These are phyloP conservation scores for Rostratula benghalensis DNA, from an alignment of 2,113 vertebrate species.

Conservation along the genomic window DNA sequence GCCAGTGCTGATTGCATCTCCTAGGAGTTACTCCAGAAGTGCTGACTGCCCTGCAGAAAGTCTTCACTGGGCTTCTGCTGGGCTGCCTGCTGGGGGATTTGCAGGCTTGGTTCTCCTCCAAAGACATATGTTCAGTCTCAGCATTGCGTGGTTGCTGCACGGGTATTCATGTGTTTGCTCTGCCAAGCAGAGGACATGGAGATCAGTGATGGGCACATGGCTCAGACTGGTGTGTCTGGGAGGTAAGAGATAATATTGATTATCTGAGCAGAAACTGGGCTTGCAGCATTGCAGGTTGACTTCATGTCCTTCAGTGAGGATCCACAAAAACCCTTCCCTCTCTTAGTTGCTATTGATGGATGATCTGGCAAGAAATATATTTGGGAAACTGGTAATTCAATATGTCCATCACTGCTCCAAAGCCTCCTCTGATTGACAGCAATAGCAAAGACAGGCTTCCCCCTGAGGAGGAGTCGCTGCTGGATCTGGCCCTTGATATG, in stretches of 20 bases:
- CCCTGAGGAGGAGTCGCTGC: background rate
- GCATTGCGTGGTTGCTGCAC: background rate
- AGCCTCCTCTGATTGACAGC: background rate
- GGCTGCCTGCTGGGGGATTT: background rate
- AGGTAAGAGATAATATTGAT: no score
- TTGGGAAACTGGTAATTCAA: background rate
- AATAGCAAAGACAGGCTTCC: background rate
- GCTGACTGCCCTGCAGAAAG: background rate
- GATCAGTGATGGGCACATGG: background rate
- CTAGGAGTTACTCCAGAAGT: background rate
- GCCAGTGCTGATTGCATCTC: background rate
- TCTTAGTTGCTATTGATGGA: background rate
- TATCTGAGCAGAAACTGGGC: background rate
- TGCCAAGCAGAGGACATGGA: background rate
- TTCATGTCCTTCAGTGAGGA: background rate
- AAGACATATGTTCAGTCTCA: background rate
- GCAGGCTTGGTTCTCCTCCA: background rate
- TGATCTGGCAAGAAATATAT: background rate
- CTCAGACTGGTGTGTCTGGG: accelerated
- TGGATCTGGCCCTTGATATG: background rate
- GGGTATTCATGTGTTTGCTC: accelerated
- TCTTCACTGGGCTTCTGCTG: background rate
- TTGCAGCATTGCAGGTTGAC: background rate
- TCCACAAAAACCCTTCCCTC: background rate
- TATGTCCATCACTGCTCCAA: background rate